These are phyloP conservation scores for Dermatophagoides farinae DNA, from an alignment of 1,140 invertebrate species.

Conservation along the genomic window DNA sequence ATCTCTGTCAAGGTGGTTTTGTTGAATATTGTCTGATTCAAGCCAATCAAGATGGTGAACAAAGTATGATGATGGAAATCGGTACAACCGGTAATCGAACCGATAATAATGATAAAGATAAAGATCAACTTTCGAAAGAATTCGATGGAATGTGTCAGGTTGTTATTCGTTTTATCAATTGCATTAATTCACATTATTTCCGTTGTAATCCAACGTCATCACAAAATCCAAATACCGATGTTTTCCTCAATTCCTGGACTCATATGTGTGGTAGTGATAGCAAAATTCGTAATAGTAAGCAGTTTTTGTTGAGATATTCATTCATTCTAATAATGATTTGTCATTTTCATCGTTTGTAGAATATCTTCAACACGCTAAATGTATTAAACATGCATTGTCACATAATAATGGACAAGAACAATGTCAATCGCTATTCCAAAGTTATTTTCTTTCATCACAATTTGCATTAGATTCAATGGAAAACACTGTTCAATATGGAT, in stretches of 20 bases:
- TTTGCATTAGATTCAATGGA: not conserved
- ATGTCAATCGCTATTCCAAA: not conserved
- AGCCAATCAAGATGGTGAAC: conserved; percentile 1
- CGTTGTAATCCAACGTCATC: not conserved
- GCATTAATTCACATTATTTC: not conserved
- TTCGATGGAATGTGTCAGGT: conserved; percentile 8
- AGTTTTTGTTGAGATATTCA: not conserved
- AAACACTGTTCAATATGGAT: not conserved
- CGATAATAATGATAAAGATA: not conserved
- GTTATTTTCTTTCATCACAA: not conserved
- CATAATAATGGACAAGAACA: not conserved
- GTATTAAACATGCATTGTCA: not conserved
- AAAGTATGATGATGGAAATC: not conserved
- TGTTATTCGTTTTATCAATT: conserved; percentile 2
- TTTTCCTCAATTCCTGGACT: not conserved
- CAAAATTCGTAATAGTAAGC: not conserved
- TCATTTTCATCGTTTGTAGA: not conserved
- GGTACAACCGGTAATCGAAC: not conserved
- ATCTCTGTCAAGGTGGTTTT: not conserved
- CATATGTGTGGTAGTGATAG: not conserved
- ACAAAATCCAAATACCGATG: not conserved
- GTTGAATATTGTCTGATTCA: not conserved
- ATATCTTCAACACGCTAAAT: not conserved
- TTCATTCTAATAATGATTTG: not conserved
- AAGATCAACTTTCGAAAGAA: not conserved